Base-by-base conservation (phyloP, 1,140 invertebrate genomes). In the Pectinophora gossypiella region DNA sequence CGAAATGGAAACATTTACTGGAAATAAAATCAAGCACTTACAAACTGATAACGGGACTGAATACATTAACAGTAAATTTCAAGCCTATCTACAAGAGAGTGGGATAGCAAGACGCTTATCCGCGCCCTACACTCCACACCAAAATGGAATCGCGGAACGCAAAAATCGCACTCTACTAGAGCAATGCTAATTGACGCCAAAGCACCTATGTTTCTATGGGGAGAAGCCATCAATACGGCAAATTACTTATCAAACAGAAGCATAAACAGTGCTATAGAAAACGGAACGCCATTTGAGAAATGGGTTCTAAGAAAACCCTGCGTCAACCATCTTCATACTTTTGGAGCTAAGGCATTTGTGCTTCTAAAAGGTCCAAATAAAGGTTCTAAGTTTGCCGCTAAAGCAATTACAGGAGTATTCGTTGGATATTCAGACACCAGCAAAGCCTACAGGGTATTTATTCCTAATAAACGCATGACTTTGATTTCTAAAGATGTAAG, bases 131-230 rank as follows among this genome's bases (percentile, higher is more conserved):
- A 82, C 68, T 1, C 78, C 79, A 2, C 60, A 89, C 54, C 81
- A 85, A 59, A 88, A 88, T 51, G 84, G 82, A 1, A 57, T 65
- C 13, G 64, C 75, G 13, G 87, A 90, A 51, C 53, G 84, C 27
- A 69, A 72, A 27, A 87, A 89, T 53, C 38, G 85, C 4, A 86
- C 81, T 0, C 61, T 89, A 1, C 81, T 0, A 48, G 79, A 19
- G 49, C 72, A 10, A 81, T 89, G 82, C 38, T 89, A 2, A 21
- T 70, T 7, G 54, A 66, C 5, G 61, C 72, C 15, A 54, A 76
- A 21, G 48, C 89, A 19, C 60, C 67, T 12, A 61, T 73, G 32
- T 20, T 52, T 4, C 67, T 85, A 38, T 90, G 87, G 89, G 79
- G 76, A 2, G 88, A 90, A 73, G 85, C 88, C 7, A 59, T 85